These are phyloP conservation scores for Argopecten irradians DNA, from an alignment of 1,140 invertebrate species.

Conservation along the genomic window DNA sequence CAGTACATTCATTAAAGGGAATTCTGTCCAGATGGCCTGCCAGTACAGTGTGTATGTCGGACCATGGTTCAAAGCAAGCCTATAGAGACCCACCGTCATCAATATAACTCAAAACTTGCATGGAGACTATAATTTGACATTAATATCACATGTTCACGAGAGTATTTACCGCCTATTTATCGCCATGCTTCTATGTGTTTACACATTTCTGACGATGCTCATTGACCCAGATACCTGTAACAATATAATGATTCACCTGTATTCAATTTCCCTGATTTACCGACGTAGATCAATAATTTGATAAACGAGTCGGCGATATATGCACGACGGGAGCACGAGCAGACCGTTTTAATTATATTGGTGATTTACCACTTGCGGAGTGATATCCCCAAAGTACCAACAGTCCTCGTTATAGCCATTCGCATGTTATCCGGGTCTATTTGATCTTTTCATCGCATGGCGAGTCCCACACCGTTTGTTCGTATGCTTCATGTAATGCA, in stretches of 20 bases:
- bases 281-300: background rate
- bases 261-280: background rate
- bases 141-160: background rate
- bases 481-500: no score
- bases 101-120: background rate
- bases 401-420: background rate
- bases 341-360: background rate
- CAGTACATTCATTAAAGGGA: no score
- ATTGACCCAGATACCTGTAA: background rate
- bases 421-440: background rate
- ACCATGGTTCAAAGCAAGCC: background rate
- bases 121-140: background rate
- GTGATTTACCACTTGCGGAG: background rate
- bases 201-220: background rate
- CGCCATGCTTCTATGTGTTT: background rate
- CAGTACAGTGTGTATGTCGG: background rate
- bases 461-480: background rate
- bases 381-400: background rate
- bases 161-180: background rate
- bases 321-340: background rate
- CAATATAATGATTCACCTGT: background rate
- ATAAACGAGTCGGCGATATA: background rate
- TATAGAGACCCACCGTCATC: background rate
- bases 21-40: no score
- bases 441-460: background rate